Evolutionary conservation across 2,888 invertebrate genomes (phyloP), one percentile per base, ranked within the genome.

Genomic region (Diarsia brunnea): DNA sequence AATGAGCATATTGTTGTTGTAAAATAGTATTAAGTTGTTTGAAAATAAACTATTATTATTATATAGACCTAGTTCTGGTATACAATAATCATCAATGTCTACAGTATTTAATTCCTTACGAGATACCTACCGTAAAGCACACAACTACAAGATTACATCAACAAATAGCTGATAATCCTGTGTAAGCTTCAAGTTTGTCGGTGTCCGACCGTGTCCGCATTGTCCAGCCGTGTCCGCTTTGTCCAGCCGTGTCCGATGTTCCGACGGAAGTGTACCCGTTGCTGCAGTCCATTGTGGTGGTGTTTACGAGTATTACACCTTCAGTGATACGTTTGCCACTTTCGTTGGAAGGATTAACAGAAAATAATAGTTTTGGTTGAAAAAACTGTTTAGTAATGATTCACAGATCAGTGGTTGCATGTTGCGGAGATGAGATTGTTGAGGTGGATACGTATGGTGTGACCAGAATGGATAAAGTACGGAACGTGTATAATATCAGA

Each of bases 261-360:
- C 65, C 64, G 82, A 49, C 80, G 80, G 80, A 81, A 81, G 67
- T 58, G 66, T 2, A 19, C n/a, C 24, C 24, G 58, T 24, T 45
- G 24, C 4, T 58, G 16, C 8, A 38, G 4, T 11, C 43, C 14
- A 68, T 79, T 81, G 67, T 81, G 0, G 16, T 31, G 31, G 43
- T 76, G 76, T 81, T 81, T 79, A 38, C 38, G 5, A 38, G 38
- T 38, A 38, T 38, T 38, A 81, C 82, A 31, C 65, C 31, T 31
- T 53, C 49, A 65, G 47, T 75, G 69, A 75, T 81, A 67, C 0
- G 60, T 79, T 81, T 69, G 49, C 10, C 82, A 79, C 79, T 79
- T 66, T 79, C 51, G 61, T 11, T 49, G 19, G n/a, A 31, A 74
- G 55, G 65, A 69, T 70, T 67, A 55, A 10, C 2, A 24, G 43